Base-by-base conservation (phyloP, 1,140 invertebrate genomes). In the Berghia stephanieae region DNA sequence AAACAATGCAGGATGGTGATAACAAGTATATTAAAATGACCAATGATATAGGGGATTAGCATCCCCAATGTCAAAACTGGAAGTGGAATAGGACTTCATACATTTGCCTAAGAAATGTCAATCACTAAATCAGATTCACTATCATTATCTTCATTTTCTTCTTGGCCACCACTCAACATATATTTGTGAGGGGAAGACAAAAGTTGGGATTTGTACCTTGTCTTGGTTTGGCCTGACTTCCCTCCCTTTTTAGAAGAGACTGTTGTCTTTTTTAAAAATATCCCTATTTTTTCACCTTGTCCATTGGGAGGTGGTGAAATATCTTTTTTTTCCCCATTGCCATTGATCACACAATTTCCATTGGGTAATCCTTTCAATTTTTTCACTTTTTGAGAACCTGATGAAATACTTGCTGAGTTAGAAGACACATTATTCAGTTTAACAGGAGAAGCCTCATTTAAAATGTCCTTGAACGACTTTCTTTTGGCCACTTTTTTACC, bases 111-210 rank as follows among this genome's bases (percentile, higher is more conserved):
- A 43, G 85, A 83, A 78, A 86, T 84, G 79, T 86, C 85, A 57
- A 86, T 86, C 21, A 86, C 82, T 27, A 86, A 78, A 75, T 83
- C 80, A 49, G 79, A 78, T 36, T 84, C 83, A 46, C 80, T 73
- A 40, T 78, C 83, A 67, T 83, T 84, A 44, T 86, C 85, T 68
- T 85, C 84, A 75, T 81, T 83, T 55, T 85, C 83, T 79, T 85
- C 80, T 2, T 83, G 82, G 1, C 80, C 81, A 2, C 81, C 79
- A 31, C 79, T 79, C 18, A 83, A 42, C 38, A 27, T 42, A 18
- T 70, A 36, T 21, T 36, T 42, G 42, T 24, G 16, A 21, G 27
- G 21, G 27, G 27, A 43, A 18, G 79, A 75, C 8, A 79, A 75
- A 42, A 78, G 77, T 36, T 73, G 57, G 18, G 68, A 38, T 21